These are phyloP conservation scores for Lymantria monacha DNA, from an alignment of 2,888 invertebrate genomes.

Conservation along the genomic window DNA sequence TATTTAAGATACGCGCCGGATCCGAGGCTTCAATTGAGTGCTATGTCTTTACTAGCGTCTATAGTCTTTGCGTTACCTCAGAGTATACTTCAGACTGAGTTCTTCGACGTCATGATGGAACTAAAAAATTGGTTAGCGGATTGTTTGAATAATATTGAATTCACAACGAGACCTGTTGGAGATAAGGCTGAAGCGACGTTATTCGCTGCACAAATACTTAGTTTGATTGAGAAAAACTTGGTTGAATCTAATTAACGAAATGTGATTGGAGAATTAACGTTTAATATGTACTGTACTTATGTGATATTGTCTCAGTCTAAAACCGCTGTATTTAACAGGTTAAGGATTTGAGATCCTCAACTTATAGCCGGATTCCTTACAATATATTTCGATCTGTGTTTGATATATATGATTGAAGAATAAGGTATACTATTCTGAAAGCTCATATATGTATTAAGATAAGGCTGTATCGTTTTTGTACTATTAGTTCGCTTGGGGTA, in stretches of 20 bases:
- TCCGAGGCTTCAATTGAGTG: slow-evolving; percentile 84
- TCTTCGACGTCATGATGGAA: slow-evolving; percentile 84
- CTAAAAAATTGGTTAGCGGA: slow-evolving; percentile 86
- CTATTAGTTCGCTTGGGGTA: too few relatives aligned
- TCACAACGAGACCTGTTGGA: slow-evolving; percentile 79
- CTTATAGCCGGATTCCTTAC: too few relatives aligned
- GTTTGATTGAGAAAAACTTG: slow-evolving; percentile 76
- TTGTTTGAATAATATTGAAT: slow-evolving; percentile 73
- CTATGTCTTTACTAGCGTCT: slow-evolving; percentile 86
- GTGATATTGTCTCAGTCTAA: too few relatives aligned
- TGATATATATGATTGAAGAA: too few relatives aligned
- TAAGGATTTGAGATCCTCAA: too few relatives aligned
- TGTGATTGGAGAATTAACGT: background rate
- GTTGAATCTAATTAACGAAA: slow-evolving; percentile 24
- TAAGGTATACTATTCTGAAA: too few relatives aligned
- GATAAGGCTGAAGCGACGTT: slow-evolving; percentile 84
- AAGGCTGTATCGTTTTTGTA: too few relatives aligned
- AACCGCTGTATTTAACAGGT: too few relatives aligned
- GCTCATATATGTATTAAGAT: too few relatives aligned
- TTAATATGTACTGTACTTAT: too few relatives aligned
- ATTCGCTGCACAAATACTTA: slow-evolving; percentile 84
- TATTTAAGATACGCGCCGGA: slow-evolving; percentile 86
- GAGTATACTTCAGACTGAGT: slow-evolving; percentile 80
- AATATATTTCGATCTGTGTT: too few relatives aligned
- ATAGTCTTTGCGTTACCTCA: slow-evolving; percentile 84